Evolutionary conservation across 2,113 vertebrate genomes (phyloP).

Genomic region (Gasterosteus nipponicus): DNA sequence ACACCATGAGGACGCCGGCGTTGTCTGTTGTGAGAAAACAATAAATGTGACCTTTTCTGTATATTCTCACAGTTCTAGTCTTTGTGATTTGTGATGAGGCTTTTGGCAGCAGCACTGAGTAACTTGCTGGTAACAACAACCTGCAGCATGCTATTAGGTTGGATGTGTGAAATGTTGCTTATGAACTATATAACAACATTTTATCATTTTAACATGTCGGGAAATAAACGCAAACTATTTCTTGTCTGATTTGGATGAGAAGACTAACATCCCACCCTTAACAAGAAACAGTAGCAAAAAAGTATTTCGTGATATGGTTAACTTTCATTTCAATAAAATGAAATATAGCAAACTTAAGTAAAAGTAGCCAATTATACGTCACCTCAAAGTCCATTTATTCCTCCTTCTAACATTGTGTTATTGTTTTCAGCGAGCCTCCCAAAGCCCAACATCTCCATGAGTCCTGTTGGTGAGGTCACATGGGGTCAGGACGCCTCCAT

Average conservation of each 20-base stretch:
- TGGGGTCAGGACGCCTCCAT: constrained; percentile 15
- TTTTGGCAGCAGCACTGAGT: background rate
- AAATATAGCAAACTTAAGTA: background rate
- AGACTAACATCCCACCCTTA: background rate
- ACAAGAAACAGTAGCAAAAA: background rate
- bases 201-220: too few species aligned
- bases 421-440: background rate
- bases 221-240: too few species aligned
- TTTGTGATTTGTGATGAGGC: background rate
- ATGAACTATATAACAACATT: background rate
- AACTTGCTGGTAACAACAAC: background rate
- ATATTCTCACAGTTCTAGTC: background rate
- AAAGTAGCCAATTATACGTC: background rate
- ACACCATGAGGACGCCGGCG: background rate
- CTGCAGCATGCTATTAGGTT: background rate
- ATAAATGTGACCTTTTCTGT: background rate
- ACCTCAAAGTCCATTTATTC: background rate
- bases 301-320: background rate
- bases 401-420: background rate
- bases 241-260: background rate
- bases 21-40: constrained; percentile 12
- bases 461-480: background rate
- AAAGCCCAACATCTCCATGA: constrained; percentile 17
- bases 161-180: background rate
- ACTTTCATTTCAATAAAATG: background rate